These are phyloP conservation scores for Glyptemys insculpta DNA, from an alignment of 2,797 vertebrate genomes.

Conservation along the genomic window DNA sequence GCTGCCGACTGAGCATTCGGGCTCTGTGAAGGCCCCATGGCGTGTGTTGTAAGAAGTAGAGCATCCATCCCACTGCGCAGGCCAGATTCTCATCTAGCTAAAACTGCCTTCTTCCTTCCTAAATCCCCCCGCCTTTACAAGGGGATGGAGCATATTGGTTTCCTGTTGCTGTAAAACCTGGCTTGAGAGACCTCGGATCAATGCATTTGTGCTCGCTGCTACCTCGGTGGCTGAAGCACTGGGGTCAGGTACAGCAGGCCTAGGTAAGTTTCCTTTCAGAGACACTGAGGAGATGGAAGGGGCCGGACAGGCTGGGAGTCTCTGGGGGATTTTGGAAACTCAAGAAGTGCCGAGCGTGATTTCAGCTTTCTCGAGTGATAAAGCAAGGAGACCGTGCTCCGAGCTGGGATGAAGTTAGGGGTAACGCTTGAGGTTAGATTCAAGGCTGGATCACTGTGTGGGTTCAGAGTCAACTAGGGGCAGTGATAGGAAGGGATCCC, in stretches of 20 bases:
- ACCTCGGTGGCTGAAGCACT: neutral
- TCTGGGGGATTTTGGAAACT: neutral
- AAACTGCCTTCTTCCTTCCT: neutral
- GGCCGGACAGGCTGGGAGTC: neutral
- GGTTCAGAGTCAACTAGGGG: constrained; percentile 57
- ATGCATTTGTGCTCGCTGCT: accelerated
- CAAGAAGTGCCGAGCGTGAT: constrained; percentile 46
- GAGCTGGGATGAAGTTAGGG: constrained; percentile 41
- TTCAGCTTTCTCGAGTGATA: constrained; percentile 9
- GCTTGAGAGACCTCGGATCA: accelerated
- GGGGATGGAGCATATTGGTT: accelerated
- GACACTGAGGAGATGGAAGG: neutral
- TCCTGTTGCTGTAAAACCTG: neutral
- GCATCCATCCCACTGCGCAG: neutral
- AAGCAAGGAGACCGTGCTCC: constrained; percentile 8
- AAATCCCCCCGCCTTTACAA: neutral
- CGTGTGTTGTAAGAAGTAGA: neutral
- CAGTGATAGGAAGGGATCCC: neutral
- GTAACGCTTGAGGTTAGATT: neutral
- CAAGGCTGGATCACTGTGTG: neutral
- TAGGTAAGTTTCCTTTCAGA: neutral
- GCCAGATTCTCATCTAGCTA: neutral
- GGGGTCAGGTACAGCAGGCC: neutral
- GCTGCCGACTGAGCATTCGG: neutral
- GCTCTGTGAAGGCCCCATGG: neutral